Conservation (phyloP, 2,113 vertebrate genomes). For the Gasterosteus nipponicus region DNA sequence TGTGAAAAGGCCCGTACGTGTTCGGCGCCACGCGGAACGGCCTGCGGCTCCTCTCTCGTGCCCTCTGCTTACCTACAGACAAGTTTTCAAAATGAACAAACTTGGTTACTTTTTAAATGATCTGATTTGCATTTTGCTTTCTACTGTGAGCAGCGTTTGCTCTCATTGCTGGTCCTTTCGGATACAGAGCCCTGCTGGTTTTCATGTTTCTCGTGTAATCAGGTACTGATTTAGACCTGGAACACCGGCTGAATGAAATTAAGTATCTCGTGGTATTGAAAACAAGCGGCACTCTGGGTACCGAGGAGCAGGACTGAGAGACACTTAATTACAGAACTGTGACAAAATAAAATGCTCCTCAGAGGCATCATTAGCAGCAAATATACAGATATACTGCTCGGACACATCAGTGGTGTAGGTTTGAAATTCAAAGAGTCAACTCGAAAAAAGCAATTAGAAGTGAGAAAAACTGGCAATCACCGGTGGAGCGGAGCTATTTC, state of each 20-base stretch:
- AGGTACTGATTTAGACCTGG: conserved; percentile 72
- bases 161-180: conserved; percentile 59
- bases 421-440: conserved; percentile 45
- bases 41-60: conserved; percentile 32
- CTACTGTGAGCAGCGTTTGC: conserved; percentile 44
- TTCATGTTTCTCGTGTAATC: conserved; percentile 72
- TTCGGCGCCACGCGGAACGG: conserved; percentile 39
- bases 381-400: conserved; percentile 32
- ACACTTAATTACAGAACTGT: conserved; percentile 64
- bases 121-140: conserved; percentile 70
- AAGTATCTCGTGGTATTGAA: conserved; percentile 60
- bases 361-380: conserved; percentile 63
- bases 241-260: conserved; percentile 75
- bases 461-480: conserved; percentile 39
- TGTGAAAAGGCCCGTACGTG: conserved; percentile 42
- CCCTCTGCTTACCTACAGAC: conserved; percentile 29
- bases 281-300: conserved; percentile 61
- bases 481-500: conserved; percentile 65
- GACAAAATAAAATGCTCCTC: conserved; percentile 65
- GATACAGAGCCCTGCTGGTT: conserved; percentile 71
- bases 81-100: conserved; percentile 53
- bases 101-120: conserved; percentile 58
- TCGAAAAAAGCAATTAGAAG: conserved; percentile 48
- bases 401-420: conserved; percentile 28
- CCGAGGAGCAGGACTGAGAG: conserved; percentile 60